Evolutionary conservation across 2,888 invertebrate species (phyloP), one percentile per base, ranked within the genome.

Genomic region (Ennomos erosarius): DNA sequence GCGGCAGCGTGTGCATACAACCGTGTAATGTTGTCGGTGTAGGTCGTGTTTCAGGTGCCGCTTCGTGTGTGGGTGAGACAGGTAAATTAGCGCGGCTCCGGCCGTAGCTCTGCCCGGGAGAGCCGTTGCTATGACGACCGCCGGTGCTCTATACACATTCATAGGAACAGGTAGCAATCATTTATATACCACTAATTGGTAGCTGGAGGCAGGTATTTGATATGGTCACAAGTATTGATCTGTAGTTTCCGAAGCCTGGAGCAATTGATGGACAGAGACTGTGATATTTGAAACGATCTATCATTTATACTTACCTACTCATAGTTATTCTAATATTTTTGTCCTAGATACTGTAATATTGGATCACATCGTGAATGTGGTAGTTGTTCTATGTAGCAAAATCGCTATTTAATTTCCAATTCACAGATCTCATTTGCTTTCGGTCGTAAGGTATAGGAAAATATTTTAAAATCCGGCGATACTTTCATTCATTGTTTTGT

Each of bases 41-140:
- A 74, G 69, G 71, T 67, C 70, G 72, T 71, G 71, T 71, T 74
- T 68, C 73, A 78, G 78, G 78, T 75, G 76, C 71, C 73, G 63
- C 63, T 59, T 68, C 61, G 63, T 62, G 65, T 72, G 76, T 80
- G 86, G 76, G 84, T 75, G 82, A 73, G 80, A 76, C 83, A 87
- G 88, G 84, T 87, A 82, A 87, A 78, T 80, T 81, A 79, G 75
- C 75, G 73, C 78, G 80, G 73, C 78, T 75, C 79, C 76, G 72
- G 76, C 71, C 72, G 76, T 75, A 69, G 81, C 78, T 77, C 76
- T 76, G 78, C 75, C 84, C 82, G 82, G 82, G 78, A 78, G 81
- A 80, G 82, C 82, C 81, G 88, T 89, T 76, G 78, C 77, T 82
- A 88, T 87, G 77, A 80, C 76, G 79, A 88, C 88, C 79, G 76